Conservation (phyloP, 2,113 vertebrate species). For the Octodon degus region DNA sequence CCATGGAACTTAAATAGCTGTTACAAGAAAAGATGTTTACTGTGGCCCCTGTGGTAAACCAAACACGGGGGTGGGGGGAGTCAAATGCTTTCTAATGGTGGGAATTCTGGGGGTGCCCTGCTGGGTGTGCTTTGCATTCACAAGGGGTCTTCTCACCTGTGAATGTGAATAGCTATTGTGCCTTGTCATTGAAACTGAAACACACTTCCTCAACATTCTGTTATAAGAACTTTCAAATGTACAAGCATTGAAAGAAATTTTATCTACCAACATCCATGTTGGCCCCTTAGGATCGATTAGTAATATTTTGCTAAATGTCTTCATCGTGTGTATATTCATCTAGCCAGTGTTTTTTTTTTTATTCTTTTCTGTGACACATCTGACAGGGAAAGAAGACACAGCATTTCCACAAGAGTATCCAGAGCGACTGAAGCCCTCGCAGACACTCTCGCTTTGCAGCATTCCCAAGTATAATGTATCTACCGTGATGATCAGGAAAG, state of each 20-base stretch:
- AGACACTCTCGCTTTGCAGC: not conserved
- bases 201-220: not conserved
- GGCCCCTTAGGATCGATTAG: not conserved
- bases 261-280: not conserved
- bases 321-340: not conserved
- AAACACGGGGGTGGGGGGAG: not conserved
- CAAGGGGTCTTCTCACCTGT: not conserved
- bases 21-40: constrained; percentile 50
- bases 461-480: not conserved
- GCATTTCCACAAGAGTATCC: not conserved
- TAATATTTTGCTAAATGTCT: not conserved
- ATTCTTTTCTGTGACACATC: not conserved
- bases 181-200: not conserved
- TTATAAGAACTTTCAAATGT: not conserved
- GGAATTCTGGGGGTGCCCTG: not conserved
- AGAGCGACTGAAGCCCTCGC: not conserved
- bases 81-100: not conserved
- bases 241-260: constrained; percentile 25
- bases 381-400: not conserved
- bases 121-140: not conserved
- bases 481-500: not conserved
- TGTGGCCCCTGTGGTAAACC: not conserved
- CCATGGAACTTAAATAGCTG: constrained; percentile 29
- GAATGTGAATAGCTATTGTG: not conserved
- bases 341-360: not conserved